Base-by-base conservation (phyloP, 2,113 vertebrate species). In the Eidolon helvum region DNA sequence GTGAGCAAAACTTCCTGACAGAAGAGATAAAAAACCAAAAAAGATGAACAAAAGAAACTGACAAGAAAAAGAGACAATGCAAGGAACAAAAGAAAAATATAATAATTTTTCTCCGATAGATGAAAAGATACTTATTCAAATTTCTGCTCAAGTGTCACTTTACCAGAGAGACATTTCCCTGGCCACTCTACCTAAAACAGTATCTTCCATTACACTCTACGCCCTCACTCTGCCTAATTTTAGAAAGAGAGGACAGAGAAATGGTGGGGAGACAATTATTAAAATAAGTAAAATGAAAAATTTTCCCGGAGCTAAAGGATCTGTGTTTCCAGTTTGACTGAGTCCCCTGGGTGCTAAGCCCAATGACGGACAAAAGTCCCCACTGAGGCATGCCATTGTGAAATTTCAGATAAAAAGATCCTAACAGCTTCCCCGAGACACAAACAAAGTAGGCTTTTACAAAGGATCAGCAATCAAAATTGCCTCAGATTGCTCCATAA, bases 321-420 rank as follows among this genome's bases (percentile, higher is more conserved):
- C 26, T 43, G 69, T 55, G 18, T 82, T 79, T 93, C 82, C 10
- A 28, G n/a, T 82, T 63, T 71, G 87, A 82, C 85, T 94, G 66
- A 38, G 63, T 19, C 33, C 61, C 30, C 7, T 66, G 78, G 68
- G 43, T 68, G 7, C 43, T 12, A 14, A 61, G 55, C 66, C 63
- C 77, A 74, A 12, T 0, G 55, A 35, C 3, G 50, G 90, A 75
- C 40, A 74, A 72, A 26, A 83, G 80, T 63, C 4, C 43, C 72
- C 50, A 79, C 30, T 40, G 43, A 71, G 75, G 74, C 55, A 12
- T 1, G 1, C 43, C 69, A 66, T 2, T 26, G 65, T 63, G 92
- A 87, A 75, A 59, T 75, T 87, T 78, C 87, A 90, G 87, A 90
- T 63, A 78, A 74, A 72, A 75, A 92, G 71, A 69, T 86, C 90